A percentile compares a stretch with the other conserved stretches of the same genome.
phyloP scores from a whole-genome alignment of 2,797 vertebrate genomes.

The Oreochromis grahami region DNA sequence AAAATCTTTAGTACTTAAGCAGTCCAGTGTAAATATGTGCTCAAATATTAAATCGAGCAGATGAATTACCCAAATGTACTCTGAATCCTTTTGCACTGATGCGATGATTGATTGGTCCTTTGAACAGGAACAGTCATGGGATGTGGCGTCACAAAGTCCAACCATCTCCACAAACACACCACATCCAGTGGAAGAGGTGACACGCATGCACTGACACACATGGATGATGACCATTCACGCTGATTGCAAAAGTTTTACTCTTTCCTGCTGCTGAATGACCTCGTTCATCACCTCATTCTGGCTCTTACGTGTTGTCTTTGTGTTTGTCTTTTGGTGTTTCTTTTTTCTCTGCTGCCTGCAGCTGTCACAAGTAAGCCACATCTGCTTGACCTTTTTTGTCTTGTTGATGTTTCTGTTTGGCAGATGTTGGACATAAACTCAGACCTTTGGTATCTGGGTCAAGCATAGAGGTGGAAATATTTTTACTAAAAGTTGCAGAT shows the following conservation, averaged over 20 bases:
- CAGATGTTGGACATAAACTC: neutral
- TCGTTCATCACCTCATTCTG: neutral
- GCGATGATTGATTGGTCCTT: neutral
- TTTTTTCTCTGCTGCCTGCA: slow-evolving; percentile 18
- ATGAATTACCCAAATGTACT: neutral
- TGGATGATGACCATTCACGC: rapidly evolving
- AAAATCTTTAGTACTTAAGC: neutral
- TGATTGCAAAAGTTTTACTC: neutral
- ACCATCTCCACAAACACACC: slow-evolving; percentile 64
- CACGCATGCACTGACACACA: neutral
- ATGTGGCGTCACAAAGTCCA: slow-evolving; percentile 77
- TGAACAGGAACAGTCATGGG: slow-evolving; percentile 74
- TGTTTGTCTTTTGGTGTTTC: neutral
- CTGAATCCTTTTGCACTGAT: neutral
- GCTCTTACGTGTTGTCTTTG: neutral
- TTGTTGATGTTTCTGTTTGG: neutral
- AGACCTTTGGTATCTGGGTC: neutral
- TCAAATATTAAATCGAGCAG: neutral
- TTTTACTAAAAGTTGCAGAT: neutral
- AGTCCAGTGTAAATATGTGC: neutral
- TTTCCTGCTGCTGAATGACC: neutral
- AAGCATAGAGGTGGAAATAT: neutral
- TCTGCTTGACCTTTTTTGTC: neutral
- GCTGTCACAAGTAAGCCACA: slow-evolving; percentile 70
- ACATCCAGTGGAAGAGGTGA: slow-evolving; percentile 64